These are phyloP conservation scores for Apeira syringaria DNA, from an alignment of 2,888 invertebrate genomes.

Conservation along the genomic window DNA sequence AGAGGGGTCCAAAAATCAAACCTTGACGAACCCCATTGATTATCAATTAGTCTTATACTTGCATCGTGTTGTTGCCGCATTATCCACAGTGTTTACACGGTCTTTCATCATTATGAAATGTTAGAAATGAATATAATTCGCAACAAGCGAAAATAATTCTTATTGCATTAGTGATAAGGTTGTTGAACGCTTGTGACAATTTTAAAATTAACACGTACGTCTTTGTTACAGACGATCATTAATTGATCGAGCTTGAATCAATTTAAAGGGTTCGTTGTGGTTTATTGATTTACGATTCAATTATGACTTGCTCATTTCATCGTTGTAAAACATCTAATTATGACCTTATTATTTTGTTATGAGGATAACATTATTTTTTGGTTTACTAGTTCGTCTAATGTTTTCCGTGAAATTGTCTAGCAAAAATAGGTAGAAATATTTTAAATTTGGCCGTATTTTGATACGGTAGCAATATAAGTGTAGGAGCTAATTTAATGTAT, in stretches of 20 bases:
- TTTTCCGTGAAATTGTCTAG: too few species aligned
- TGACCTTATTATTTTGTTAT: slow-evolving; percentile 57
- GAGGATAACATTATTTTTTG: slow-evolving; percentile 14
- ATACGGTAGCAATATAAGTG: too few species aligned
- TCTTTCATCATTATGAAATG: slow-evolving; percentile 64
- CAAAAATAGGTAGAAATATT: too few species aligned
- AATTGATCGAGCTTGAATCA: slow-evolving; percentile 74
- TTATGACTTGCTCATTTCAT: slow-evolving; percentile 73
- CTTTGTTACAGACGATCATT: slow-evolving; percentile 78
- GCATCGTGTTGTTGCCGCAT: slow-evolving; percentile 73
- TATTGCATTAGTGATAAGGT: slow-evolving; percentile 41
- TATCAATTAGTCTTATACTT: slow-evolving; percentile 81
- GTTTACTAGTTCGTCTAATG: too few species aligned
- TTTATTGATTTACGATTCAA: slow-evolving; percentile 75
- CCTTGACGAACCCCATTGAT: slow-evolving; percentile 69
- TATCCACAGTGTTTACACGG: slow-evolving; percentile 80
- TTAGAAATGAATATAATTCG: slow-evolving; percentile 48
- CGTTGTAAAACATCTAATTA: slow-evolving; percentile 41
- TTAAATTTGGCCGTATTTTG: too few species aligned
- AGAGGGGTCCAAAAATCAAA: slow-evolving; percentile 39
- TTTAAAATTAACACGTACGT: slow-evolving; percentile 70
- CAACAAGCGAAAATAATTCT: slow-evolving; percentile 36
- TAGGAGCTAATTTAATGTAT: too few species aligned
- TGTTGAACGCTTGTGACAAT: slow-evolving; percentile 38
- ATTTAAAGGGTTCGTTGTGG: slow-evolving; percentile 67